Base-by-base conservation (phyloP, 2,888 invertebrate genomes). In the Therioaphis trifolii region DNA sequence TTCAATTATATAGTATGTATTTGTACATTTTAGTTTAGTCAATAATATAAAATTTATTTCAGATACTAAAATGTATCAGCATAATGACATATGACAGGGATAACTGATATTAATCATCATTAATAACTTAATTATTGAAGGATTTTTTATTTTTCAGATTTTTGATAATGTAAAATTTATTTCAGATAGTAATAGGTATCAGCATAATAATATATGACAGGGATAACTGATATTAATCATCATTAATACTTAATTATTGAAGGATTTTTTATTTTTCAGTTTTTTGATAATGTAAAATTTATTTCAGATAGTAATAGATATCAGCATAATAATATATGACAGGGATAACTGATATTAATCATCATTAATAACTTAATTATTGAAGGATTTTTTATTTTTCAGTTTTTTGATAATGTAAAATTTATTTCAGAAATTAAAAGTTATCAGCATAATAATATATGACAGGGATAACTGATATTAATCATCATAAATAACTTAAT, bases 401-500 rank as follows among this genome's bases (percentile, higher is more conserved):
- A n/a, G n/a, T n/a, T n/a, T n/a, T n/a, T n/a, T n/a, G n/a, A n/a
- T n/a, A n/a, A n/a, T n/a, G n/a, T n/a, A n/a, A n/a, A n/a, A n/a
- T n/a, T n/a, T n/a, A n/a, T n/a, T n/a, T n/a, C n/a, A n/a, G n/a
- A n/a, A n/a, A n/a, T n/a, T 63, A 63, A 21, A 24, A 55, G 63
- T 12, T 21, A 63, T 63, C 63, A 71, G 12, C 40, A 68, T 40
- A 55, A 55, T n/a, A 40, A 49, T 52, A n/a, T 27, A 43, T 61
- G 61, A 46, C 61, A 43, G 29, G 76, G 61, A 76, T 43, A 61
- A 76, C 75, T 76, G 61, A 71, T 4, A 71, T 24, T 61, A 76
- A 12, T 71, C 52, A n/a, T n/a, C n/a, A n/a, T 5, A 46, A 46
- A 46, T 2, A 11, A 15, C 15, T 46, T 4, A 14, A 18, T 18